These are phyloP conservation scores for Popillia japonica DNA, from an alignment of 1,140 invertebrate species.

Conservation along the genomic window DNA sequence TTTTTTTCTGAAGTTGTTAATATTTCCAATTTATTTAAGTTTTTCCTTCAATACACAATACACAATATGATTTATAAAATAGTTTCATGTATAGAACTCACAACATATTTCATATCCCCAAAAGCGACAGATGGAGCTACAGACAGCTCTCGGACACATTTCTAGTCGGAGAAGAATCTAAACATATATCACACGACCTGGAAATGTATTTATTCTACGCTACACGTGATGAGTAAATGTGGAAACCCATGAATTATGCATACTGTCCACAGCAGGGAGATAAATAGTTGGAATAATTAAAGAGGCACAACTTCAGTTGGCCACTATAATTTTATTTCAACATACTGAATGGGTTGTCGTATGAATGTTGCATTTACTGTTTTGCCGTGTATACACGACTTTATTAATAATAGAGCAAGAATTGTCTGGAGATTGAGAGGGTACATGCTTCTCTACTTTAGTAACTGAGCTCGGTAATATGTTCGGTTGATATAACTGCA, in stretches of 20 bases:
- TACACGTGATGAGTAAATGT: constrained; percentile 9
- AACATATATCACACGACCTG: neutral
- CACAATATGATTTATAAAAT: no score
- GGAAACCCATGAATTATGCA: neutral
- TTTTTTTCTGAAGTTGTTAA: no score
- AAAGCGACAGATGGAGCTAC: neutral
- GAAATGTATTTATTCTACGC: neutral
- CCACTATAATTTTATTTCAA: neutral
- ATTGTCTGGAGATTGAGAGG: neutral
- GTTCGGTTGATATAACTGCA: neutral
- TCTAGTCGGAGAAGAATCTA: neutral
- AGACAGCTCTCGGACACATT: neutral
- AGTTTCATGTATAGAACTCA: no score
- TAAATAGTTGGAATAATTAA: constrained; percentile 9
- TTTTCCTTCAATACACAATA: no score
- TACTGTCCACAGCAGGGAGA: neutral
- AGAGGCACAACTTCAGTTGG: neutral
- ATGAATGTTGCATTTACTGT: neutral
- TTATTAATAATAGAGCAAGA: constrained; percentile 14
- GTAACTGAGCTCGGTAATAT: neutral
- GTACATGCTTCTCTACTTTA: neutral
- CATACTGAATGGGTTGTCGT: neutral
- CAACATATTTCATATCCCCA: neutral
- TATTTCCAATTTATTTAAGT: no score
- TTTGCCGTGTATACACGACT: neutral